phyloP scores from a whole-genome alignment of 1,140 invertebrate genomes.

The Zaprionus camerounensis region DNA sequence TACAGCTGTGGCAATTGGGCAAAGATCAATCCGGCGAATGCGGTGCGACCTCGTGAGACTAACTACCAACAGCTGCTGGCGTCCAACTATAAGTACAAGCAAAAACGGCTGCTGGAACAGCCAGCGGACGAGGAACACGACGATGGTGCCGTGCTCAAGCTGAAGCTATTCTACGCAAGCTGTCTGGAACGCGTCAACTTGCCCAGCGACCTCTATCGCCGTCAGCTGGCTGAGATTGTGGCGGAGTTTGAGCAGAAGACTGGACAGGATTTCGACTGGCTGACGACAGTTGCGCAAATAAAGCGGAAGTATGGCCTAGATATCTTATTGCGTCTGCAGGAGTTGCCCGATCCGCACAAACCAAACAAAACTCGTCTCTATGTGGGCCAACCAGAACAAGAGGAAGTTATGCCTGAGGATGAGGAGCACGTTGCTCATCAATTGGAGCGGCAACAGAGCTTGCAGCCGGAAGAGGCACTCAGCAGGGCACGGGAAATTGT shows the following conservation, averaged over 20 bases:
- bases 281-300: conserved; percentile 60
- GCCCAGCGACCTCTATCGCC: conserved; percentile 20
- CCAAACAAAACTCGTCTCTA: conserved; percentile 42
- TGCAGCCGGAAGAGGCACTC: conserved; percentile 40
- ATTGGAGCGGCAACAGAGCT: conserved; percentile 44
- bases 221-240: conserved; percentile 52
- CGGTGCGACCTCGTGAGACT: conserved; percentile 54
- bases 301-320: conserved; percentile 67
- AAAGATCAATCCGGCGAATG: conserved; percentile 71
- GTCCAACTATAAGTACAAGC: conserved; percentile 62
- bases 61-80: conserved; percentile 60
- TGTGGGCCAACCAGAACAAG: conserved; percentile 63
- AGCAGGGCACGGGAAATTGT: conserved; percentile 48
- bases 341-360: conserved; percentile 36
- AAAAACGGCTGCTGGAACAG: conserved; percentile 62
- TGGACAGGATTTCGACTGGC: conserved; percentile 66
- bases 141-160: conserved; percentile 35
- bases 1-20: conserved; percentile 78
- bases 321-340: conserved; percentile 57
- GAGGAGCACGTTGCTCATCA: conserved; percentile 20
- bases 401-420: conserved; percentile 2
- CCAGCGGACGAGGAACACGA: conserved; percentile 39
- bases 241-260: conserved; percentile 66
- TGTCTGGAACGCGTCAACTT: conserved; percentile 48
- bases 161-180: conserved; percentile 71